Evolutionary conservation across 1,140 invertebrate species (phyloP), one percentile per base, ranked within the genome.

Genomic region (Melipona quadrifasciata): DNA sequence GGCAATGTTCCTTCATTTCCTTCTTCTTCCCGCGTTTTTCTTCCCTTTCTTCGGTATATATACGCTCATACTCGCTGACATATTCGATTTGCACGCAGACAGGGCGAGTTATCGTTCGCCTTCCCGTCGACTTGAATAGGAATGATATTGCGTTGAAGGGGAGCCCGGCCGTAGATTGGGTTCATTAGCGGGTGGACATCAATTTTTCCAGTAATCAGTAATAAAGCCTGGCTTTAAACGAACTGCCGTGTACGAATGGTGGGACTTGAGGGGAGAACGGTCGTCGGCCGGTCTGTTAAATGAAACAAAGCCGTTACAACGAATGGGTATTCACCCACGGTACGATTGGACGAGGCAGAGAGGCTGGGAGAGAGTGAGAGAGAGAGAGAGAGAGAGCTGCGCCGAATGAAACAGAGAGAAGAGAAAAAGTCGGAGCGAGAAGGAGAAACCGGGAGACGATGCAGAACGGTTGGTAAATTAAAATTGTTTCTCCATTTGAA

Each of bases 261-360:
- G 78, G 58, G 77, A 80, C 77, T 82, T 77, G 89, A 82, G 86
- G 88, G 87, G 86, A 80, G 84, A 91, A 89, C 83, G 85, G 82
- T 87, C 89, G 91, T 85, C 87, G 90, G 80, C 86, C 84, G 90
- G 91, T 91, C 89, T 91, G 92, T 93, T 93, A 93, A 93, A 92
- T 93, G 91, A 93, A 93, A 93, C 91, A 92, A 93, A 92, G 92
- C 92, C 91, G 89, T 92, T 92, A 93, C 92, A 93, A 93, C 91
- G 91, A 93, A 93, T 92, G 92, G 91, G 87, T 91, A 92, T 93
- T 90, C 91, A 90, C 87, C 86, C 86, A 72, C 85, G 78, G 90
- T 84, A 88, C 88, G 81, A 82, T 86, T 81, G 79, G 67, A 71
- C 57, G 78, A 65, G 24, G 39, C 39, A 82, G 27, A 71, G 82